Evolutionary conservation across 2,888 invertebrate species (phyloP), one percentile per base, ranked within the genome.

Genomic region (Tipula unca): DNA sequence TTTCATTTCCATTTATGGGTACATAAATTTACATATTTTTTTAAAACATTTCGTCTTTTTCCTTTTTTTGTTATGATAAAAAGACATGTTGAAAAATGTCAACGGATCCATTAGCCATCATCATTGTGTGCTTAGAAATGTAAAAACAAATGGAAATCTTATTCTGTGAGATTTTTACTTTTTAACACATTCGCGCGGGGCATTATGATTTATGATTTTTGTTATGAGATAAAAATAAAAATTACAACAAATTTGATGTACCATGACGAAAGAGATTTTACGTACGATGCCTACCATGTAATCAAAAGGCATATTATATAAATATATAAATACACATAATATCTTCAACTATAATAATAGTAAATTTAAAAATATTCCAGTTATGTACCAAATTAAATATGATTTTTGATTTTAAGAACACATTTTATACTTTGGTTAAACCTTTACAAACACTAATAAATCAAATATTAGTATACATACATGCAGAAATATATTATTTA

Each of bases 71-170:
- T 69, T 69, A 25, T 25, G 69, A 69, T 25, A 4, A 25, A 69
- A 69, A 69, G 20, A 69, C 69, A 69, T 69, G 69, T 69, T 69
- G 25, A 69, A 69, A 69, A 25, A 69, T 69, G 69, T 69, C 69
- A 69, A 69, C 69, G 69, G 69, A 69, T 69, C 25, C 69, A 69
- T 69, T 69, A 69, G 69, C 69, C 69, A 69, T 69, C 69, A 69
- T 25, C 69, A 69, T 25, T 69, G 8, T 69, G 25, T 69, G 25
- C 20, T 25, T 25, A 69, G 69, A 25, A 69, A 69, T 25, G 25
- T 69, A 69, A 69, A 69, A 69, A 69, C 25, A 69, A 69, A 69
- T 69, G 69, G 69, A 69, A 69, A 69, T 69, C 25, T 69, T 69
- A 69, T 25, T 20, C 25, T 69, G 25, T 69, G 69, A 69, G 69